A percentile compares a stretch with the other conserved stretches of the same genome.
phyloP scores from a whole-genome alignment of 2,113 vertebrate species.

The Zosterops pallidus region DNA sequence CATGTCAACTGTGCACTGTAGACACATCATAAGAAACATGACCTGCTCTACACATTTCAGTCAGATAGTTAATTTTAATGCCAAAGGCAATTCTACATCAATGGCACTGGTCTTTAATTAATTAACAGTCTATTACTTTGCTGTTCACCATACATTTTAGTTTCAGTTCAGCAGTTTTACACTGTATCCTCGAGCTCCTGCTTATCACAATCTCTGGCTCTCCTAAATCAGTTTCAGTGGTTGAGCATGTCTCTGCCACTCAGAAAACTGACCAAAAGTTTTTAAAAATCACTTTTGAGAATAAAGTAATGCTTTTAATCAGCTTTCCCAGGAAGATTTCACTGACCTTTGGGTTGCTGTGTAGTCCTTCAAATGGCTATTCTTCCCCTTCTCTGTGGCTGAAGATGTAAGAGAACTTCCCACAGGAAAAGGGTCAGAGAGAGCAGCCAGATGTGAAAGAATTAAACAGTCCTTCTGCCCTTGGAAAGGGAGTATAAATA shows the following conservation, averaged over 20 bases:
- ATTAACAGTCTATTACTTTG: background rate
- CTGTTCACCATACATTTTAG: background rate
- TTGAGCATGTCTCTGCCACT: background rate
- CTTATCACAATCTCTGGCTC: background rate
- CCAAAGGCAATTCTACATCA: background rate
- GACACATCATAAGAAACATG: background rate
- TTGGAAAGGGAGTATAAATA: constrained; percentile 58
- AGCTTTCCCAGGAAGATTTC: constrained; percentile 59
- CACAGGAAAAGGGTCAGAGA: constrained; percentile 66
- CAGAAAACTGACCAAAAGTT: background rate
- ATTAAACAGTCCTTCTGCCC: constrained; percentile 49
- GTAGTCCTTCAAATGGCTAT: constrained; percentile 26
- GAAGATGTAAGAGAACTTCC: constrained; percentile 46
- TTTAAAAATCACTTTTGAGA: background rate
- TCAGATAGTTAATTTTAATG: background rate
- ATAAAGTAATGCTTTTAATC: background rate
- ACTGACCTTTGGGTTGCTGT: constrained; percentile 41
- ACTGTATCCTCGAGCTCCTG: background rate
- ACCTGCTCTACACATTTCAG: background rate
- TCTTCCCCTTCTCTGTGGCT: constrained; percentile 15
- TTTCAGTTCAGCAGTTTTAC: background rate
- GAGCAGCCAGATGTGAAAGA: constrained; percentile 59
- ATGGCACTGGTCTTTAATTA: background rate
- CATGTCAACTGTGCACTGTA: background rate
- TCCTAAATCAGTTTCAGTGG: background rate